These are phyloP conservation scores for Phaenicophaeus curvirostris DNA, from an alignment of 2,797 vertebrate genomes.

Conservation along the genomic window DNA sequence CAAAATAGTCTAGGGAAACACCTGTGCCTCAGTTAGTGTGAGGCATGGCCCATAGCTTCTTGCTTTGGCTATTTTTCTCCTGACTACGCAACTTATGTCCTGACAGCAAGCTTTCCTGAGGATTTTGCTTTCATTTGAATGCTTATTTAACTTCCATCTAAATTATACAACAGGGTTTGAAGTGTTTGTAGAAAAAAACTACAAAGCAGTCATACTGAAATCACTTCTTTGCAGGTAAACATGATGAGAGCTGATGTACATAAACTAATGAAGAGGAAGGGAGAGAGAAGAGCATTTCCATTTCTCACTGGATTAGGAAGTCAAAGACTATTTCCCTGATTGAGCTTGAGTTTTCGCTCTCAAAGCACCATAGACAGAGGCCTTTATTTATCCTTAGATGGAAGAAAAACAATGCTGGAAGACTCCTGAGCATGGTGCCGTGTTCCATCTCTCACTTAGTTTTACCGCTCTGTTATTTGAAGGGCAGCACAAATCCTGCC, in stretches of 20 bases:
- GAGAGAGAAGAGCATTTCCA: conserved; percentile 9
- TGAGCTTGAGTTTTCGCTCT: conserved; percentile 8
- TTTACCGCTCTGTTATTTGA: background rate
- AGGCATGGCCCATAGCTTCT: conserved; percentile 7
- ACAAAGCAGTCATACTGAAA: conserved; percentile 42
- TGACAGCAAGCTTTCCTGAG: conserved; percentile 10
- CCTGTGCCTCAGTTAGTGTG: background rate
- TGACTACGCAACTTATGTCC: conserved; percentile 25
- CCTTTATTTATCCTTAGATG: background rate
- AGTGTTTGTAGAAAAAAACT: conserved; percentile 19
- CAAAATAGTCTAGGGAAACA: conserved; percentile 45
- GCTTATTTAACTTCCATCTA: conserved; percentile 33
- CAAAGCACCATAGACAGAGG: background rate
- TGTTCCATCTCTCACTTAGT: background rate
- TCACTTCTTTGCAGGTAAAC: conserved; percentile 4
- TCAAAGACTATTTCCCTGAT: conserved; percentile 21
- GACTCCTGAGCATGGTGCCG: rapidly evolving
- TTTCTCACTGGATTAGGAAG: conserved; percentile 27
- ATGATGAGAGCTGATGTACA: background rate
- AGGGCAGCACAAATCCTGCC: background rate
- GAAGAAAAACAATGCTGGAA: background rate
- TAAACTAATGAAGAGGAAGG: conserved; percentile 33
- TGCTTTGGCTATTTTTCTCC: conserved; percentile 27
- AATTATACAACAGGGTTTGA: background rate
- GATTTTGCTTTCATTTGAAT: conserved; percentile 35